Conservation (phyloP, 2,113 vertebrate species). For the Lepus americanus region DNA sequence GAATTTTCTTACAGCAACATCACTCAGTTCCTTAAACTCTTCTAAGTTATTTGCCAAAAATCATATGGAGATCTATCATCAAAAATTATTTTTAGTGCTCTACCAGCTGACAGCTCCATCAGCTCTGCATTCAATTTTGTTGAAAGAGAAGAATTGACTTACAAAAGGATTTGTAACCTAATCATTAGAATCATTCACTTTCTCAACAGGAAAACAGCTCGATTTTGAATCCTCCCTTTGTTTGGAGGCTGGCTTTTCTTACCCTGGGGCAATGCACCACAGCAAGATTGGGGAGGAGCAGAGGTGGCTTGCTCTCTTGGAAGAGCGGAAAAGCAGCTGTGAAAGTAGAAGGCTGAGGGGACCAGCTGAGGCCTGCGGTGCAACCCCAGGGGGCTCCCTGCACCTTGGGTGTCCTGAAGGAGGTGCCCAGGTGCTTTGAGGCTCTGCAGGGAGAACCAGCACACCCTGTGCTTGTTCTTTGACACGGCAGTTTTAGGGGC, state of each 20-base stretch:
- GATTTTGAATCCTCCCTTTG: constrained; percentile 78
- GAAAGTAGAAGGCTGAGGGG: not conserved
- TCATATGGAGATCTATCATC: constrained; percentile 74
- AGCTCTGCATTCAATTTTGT: constrained; percentile 67
- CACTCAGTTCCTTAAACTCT: constrained; percentile 61
- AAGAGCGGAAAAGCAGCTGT: not conserved
- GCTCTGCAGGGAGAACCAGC: not conserved
- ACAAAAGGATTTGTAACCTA: constrained; percentile 79
- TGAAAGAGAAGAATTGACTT: constrained; percentile 76
- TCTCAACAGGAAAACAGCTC: constrained; percentile 43
- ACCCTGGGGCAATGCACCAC: not conserved
- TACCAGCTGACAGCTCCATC: constrained; percentile 65
- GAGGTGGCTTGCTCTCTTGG: constrained; percentile 33
- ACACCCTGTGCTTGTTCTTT: not conserved
- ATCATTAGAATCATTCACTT: constrained; percentile 69
- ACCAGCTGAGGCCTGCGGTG: not conserved
- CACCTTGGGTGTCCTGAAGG: not conserved
- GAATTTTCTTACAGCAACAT: not conserved
- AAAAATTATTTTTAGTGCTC: constrained; percentile 78
- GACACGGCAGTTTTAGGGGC: not conserved
- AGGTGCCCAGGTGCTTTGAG: not conserved
- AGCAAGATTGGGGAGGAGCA: constrained; percentile 18
- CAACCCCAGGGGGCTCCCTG: not conserved
- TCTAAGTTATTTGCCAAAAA: constrained; percentile 67
- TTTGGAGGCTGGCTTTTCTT: constrained; percentile 19